Evolutionary conservation across 2,888 invertebrate genomes (phyloP).

Genomic region (Dolomedes plantarius): DNA sequence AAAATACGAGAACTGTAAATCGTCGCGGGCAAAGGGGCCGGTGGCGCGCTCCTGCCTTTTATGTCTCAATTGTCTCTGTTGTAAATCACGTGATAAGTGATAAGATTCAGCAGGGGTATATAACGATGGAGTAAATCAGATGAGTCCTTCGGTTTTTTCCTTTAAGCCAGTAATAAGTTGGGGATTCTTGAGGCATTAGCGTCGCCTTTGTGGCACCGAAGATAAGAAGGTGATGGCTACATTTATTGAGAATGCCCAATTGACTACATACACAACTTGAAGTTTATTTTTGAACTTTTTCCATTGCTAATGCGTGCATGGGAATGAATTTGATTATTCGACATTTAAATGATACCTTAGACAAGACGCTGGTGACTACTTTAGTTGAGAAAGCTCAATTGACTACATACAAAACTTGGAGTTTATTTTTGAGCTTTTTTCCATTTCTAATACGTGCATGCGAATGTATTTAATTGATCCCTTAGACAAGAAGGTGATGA

Average conservation of each 20-base stretch:
- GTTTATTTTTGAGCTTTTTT: no score
- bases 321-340: no score
- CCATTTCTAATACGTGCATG: no score
- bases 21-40: constrained; percentile 41
- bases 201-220: neutral
- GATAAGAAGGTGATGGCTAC: neutral
- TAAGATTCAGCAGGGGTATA: constrained; percentile 32
- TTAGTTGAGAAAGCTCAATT: no score
- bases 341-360: no score
- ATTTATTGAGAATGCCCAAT: neutral
- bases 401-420: no score
- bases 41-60: neutral
- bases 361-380: no score
- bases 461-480: no score
- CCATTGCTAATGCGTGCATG: no score
- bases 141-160: neutral
- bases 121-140: constrained; percentile 21
- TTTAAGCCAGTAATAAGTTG: neutral
- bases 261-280: no score
- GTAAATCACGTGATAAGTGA: constrained; percentile 66
- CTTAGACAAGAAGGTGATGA: neutral
- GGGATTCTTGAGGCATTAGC: neutral
- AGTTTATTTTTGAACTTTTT: no score
- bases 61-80: constrained; percentile 53
- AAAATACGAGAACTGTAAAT: constrained; percentile 44